Conservation (phyloP, 2,888 invertebrate species). For the Heteromurus nitidus region DNA sequence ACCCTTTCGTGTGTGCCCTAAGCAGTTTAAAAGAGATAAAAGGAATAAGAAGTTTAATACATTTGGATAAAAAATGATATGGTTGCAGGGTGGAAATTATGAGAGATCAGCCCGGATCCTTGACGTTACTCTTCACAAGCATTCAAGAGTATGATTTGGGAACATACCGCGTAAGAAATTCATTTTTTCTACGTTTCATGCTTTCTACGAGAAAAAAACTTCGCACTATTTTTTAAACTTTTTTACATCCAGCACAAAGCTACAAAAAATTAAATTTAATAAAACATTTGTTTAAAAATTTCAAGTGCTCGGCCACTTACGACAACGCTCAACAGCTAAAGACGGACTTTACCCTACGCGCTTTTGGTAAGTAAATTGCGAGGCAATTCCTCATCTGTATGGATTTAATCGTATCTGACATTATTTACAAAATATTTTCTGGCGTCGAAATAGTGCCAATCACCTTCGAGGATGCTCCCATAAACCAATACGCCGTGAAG, state of each 20-base stretch:
- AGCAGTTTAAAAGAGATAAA: not conserved
- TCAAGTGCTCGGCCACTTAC: conserved; percentile 89
- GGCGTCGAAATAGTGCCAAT: conserved; percentile 82
- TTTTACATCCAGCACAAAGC: no score
- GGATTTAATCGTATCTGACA: not conserved
- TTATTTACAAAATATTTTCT: conserved; percentile 1
- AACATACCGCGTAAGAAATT: no score
- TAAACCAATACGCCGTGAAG: conserved; percentile 87
- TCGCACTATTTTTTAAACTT: no score
- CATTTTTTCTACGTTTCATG: no score
- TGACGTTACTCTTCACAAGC: conserved; percentile 69
- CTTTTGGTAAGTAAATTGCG: conserved; percentile 67
- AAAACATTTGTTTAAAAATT: no score
- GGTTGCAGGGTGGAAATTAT: conserved; percentile 68
- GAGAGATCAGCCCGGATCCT: conserved; percentile 66
- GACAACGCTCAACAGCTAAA: conserved; percentile 76
- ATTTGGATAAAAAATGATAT: not conserved
- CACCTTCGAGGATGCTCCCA: conserved; percentile 90
- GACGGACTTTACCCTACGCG: conserved; percentile 67
- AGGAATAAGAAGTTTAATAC: not conserved
- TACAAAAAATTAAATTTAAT: no score
- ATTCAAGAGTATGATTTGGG: conserved; percentile 72
- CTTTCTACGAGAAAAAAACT: no score
- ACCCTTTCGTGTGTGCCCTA: no score
- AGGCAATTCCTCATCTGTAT: not conserved